Percentiles rank a stretch among this genome's conserved stretches.
These are phyloP conservation scores for Eupithecia vulgata DNA, from an alignment of 2,888 invertebrate species.

Conservation along the genomic window DNA sequence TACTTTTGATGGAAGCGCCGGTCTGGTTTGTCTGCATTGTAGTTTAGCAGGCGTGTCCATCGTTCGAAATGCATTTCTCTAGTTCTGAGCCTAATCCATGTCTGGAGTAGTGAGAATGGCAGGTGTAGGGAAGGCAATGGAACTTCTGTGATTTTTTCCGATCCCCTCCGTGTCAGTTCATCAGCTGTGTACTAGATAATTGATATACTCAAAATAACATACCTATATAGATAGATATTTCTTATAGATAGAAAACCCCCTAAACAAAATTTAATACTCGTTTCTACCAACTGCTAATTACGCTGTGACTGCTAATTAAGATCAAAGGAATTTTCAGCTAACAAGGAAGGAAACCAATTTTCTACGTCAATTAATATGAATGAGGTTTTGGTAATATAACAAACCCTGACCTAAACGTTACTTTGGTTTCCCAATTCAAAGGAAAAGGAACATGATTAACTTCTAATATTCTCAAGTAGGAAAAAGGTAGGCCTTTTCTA, in stretches of 20 bases:
- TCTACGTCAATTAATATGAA: conserved; percentile 9
- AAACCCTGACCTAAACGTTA: conserved; percentile 12
- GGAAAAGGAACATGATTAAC: conserved; percentile 8
- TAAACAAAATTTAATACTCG: neutral
- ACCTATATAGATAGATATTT: neutral
- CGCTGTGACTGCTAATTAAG: neutral
- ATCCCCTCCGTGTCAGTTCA: no score
- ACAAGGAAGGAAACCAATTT: conserved; percentile 19
- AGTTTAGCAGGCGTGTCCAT: no score
- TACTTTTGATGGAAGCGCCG: no score
- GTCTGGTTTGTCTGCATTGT: no score
- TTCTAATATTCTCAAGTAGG: neutral
- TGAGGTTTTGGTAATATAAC: conserved; percentile 16
- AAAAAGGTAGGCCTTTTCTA: neutral
- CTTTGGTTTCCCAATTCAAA: conserved; percentile 21
- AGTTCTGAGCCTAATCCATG: no score
- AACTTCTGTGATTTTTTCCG: no score
- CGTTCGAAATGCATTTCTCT: no score
- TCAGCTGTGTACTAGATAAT: no score
- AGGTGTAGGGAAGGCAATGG: no score
- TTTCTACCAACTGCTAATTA: conserved; percentile 15
- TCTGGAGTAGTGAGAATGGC: no score
- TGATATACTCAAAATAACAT: neutral
- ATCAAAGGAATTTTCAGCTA: conserved; percentile 11
- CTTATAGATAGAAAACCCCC: no score